Conservation (phyloP, 2,888 invertebrate species). For the Epistrophe eligans region DNA sequence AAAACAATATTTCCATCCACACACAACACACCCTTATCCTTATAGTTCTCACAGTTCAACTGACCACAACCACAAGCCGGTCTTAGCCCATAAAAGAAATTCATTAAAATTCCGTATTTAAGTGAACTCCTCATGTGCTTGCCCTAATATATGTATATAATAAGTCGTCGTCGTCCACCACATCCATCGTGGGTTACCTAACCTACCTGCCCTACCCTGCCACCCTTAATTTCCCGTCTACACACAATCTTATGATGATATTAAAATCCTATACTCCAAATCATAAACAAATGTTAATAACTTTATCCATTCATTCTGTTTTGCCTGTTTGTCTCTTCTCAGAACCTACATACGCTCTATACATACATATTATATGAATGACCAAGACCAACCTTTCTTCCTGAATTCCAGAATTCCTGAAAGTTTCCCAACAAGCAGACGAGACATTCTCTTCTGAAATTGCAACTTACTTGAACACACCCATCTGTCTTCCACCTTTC, state of each 20-base stretch:
- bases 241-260: constrained; percentile 41
- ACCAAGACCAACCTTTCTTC: constrained; percentile 27
- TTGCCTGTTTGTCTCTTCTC: constrained; percentile 9
- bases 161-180: constrained; percentile 26
- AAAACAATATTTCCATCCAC: constrained; percentile 12
- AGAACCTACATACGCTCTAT: background rate
- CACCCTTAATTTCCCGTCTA: background rate
- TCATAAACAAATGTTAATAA: constrained; percentile 75
- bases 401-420: constrained; percentile 61
- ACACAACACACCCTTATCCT: background rate
- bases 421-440: constrained; percentile 28
- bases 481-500: constrained; percentile 28
- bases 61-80: constrained; percentile 27
- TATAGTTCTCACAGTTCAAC: background rate
- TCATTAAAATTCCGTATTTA: constrained; percentile 67
- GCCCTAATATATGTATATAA: background rate
- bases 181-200: constrained; percentile 1
- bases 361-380: background rate
- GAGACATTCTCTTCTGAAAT: constrained; percentile 5
- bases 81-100: constrained; percentile 53
- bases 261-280: constrained; percentile 60
- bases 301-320: constrained; percentile 61
- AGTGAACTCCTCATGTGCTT: constrained; percentile 42
- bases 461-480: constrained; percentile 29
- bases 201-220: background rate